A percentile compares a stretch with the other conserved stretches of the same genome.
Conservation (phyloP, 2,888 invertebrate species). For the Polia nebulosa region DNA sequence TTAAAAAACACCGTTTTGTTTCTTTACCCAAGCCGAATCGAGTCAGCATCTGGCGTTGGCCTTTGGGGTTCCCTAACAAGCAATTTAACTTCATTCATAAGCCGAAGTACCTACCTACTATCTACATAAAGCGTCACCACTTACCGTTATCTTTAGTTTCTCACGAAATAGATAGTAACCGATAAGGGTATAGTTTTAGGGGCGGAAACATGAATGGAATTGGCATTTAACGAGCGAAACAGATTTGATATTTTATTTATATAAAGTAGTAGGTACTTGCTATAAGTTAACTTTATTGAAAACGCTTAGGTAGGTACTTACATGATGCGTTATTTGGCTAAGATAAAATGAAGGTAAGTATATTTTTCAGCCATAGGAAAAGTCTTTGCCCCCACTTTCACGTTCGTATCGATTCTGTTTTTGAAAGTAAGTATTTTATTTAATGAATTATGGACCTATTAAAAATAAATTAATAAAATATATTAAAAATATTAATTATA, state of each 20-base stretch:
- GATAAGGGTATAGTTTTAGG: slow-evolving; percentile 20
- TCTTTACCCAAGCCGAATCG: slow-evolving; percentile 51
- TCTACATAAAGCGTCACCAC: not conserved
- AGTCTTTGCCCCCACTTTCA: too few relatives aligned
- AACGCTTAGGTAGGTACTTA: too few relatives aligned
- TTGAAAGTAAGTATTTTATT: too few relatives aligned
- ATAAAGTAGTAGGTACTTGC: too few relatives aligned
- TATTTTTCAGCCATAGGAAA: not conserved
- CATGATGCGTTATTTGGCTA: too few relatives aligned
- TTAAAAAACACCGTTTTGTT: slow-evolving; percentile 14
- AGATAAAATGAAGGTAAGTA: not conserved
- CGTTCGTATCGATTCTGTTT: too few relatives aligned
- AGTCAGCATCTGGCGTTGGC: slow-evolving; percentile 73
- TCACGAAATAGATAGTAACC: slow-evolving; percentile 70
- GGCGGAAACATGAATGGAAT: slow-evolving; percentile 37
- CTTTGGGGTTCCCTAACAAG: slow-evolving; percentile 69
- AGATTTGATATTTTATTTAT: too few relatives aligned
- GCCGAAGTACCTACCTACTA: slow-evolving; percentile 64
- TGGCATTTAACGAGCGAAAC: not conserved
- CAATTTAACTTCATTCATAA: slow-evolving; percentile 77
- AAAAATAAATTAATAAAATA: too few relatives aligned
- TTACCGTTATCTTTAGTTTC: slow-evolving; percentile 79
- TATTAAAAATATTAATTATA: too few relatives aligned
- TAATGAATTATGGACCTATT: too few relatives aligned
- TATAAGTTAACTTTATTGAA: too few relatives aligned